Conservation (phyloP, 2,888 invertebrate genomes). For the Tetropium fuscum region DNA sequence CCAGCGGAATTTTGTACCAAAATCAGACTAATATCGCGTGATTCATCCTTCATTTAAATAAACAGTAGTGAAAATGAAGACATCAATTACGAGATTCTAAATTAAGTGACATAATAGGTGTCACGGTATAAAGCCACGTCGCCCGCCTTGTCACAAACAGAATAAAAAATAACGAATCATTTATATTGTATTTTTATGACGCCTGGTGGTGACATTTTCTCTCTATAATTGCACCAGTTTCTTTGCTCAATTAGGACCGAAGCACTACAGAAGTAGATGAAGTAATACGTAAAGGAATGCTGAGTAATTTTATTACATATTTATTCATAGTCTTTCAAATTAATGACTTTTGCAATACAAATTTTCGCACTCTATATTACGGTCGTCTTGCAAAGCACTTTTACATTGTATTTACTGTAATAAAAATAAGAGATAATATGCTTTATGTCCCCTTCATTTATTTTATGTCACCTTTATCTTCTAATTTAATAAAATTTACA, state of each 20-base stretch:
- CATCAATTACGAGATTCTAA: slow-evolving; percentile 11
- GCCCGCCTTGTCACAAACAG: slow-evolving; percentile 7
- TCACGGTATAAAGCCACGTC: slow-evolving; percentile 9
- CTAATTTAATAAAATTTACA: no score
- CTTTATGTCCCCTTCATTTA: no score
- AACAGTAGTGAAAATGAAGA: slow-evolving; percentile 8
- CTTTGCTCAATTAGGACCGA: slow-evolving; percentile 3
- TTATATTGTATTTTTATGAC: slow-evolving; percentile 2
- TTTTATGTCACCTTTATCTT: no score
- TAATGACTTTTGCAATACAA: slow-evolving; percentile 15
- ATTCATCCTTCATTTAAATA: slow-evolving; percentile 10
- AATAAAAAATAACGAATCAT: slow-evolving; percentile 9
- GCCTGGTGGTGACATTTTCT: slow-evolving; percentile 3
- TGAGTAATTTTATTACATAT: slow-evolving; percentile 32
- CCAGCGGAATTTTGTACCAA: neutral
- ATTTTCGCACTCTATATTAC: neutral
- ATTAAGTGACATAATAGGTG: slow-evolving; percentile 11
- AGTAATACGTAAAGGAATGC: slow-evolving; percentile 31
- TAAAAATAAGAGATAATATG: no score
- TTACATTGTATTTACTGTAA: no score
- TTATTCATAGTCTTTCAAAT: slow-evolving; percentile 32
- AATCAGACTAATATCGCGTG: neutral
- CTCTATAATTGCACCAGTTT: neutral
- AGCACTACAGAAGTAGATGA: neutral
- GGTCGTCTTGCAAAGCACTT: no score